phyloP scores from a whole-genome alignment of 2,888 invertebrate species.

The Megamerina dolium region DNA sequence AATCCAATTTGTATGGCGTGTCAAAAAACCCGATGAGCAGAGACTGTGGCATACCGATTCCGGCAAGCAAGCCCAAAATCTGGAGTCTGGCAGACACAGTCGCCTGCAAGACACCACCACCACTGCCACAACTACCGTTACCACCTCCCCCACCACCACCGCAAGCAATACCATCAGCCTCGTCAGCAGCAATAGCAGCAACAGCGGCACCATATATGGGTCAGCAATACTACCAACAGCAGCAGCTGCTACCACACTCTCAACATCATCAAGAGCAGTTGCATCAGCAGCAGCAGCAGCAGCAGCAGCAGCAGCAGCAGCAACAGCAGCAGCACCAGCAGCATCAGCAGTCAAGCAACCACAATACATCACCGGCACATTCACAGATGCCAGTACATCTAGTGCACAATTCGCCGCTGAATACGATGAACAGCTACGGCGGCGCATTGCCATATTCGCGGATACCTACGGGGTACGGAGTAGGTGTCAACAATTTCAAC shows the following conservation, averaged over 20 bases:
- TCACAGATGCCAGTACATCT: conserved; percentile 36
- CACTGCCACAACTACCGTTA: conserved; percentile 49
- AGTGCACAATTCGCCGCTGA: conserved; percentile 46
- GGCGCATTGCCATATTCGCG: conserved; percentile 55
- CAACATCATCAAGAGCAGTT: conserved; percentile 29
- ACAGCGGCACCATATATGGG: conserved; percentile 59
- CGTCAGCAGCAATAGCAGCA: too few species aligned
- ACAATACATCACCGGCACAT: conserved; percentile 17
- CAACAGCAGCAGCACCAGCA: conserved; percentile 22
- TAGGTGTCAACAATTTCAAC: conserved; percentile 20
- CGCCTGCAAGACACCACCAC: conserved; percentile 87
- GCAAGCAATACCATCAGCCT: too few species aligned
- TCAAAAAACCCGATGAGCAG: conserved; percentile 57
- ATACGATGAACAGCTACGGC: conserved; percentile 52
- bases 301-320: conserved; percentile 34
- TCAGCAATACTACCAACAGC: conserved; percentile 37
- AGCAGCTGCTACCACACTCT: conserved; percentile 25
- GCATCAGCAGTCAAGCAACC: conserved; percentile 6
- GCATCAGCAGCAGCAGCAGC: conserved; percentile 21
- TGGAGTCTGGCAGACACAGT: conserved; percentile 93
- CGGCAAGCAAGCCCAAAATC: conserved; percentile 89
- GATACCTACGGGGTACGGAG: conserved; percentile 52
- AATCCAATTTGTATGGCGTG: conserved; percentile 44
- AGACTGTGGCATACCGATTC: conserved; percentile 82
- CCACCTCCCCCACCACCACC: conserved; percentile 44